phyloP scores from a whole-genome alignment of 2,888 invertebrate genomes.

The Adelognathus sp. region DNA sequence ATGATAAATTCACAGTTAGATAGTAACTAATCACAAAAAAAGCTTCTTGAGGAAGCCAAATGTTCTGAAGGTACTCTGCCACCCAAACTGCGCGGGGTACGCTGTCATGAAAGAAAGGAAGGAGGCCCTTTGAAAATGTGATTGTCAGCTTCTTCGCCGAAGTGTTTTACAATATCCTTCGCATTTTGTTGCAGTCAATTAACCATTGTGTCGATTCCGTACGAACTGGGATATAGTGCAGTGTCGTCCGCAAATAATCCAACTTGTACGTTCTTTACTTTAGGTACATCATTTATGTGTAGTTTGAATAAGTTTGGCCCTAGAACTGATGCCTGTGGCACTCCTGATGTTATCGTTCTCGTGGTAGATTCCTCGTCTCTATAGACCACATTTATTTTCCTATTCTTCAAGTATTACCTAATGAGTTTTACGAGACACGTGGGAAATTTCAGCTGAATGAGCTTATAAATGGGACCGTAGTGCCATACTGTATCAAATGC shows the following conservation, averaged over 20 bases:
- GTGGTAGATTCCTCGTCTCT: slow-evolving; percentile 22
- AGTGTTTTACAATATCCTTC: too few relatives aligned
- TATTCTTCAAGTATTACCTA: slow-evolving; percentile 47
- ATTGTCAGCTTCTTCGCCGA: too few relatives aligned
- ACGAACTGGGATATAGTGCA: too few relatives aligned
- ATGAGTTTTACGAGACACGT: not conserved
- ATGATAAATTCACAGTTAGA: too few relatives aligned
- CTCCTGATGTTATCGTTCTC: not conserved
- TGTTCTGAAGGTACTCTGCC: too few relatives aligned
- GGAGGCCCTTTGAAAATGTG: too few relatives aligned
- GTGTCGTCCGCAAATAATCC: slow-evolving; percentile 61
- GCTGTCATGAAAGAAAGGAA: too few relatives aligned
- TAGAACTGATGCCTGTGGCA: not conserved
- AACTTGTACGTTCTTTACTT: slow-evolving; percentile 56
- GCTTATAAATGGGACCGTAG: not conserved
- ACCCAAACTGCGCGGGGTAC: too few relatives aligned
- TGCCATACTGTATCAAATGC: slow-evolving; percentile 9
- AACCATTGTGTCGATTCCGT: too few relatives aligned
- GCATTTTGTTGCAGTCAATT: too few relatives aligned
- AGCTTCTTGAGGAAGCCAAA: too few relatives aligned
- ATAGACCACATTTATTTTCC: slow-evolving; percentile 47
- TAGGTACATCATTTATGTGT: not conserved
- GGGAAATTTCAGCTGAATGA: not conserved
- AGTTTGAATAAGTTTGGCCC: not conserved
- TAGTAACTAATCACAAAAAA: too few relatives aligned